Evolutionary conservation across 2,113 vertebrate genomes (phyloP), one percentile per base, ranked within the genome.

Genomic region (Pseudorhombus dupliciocellatus): DNA sequence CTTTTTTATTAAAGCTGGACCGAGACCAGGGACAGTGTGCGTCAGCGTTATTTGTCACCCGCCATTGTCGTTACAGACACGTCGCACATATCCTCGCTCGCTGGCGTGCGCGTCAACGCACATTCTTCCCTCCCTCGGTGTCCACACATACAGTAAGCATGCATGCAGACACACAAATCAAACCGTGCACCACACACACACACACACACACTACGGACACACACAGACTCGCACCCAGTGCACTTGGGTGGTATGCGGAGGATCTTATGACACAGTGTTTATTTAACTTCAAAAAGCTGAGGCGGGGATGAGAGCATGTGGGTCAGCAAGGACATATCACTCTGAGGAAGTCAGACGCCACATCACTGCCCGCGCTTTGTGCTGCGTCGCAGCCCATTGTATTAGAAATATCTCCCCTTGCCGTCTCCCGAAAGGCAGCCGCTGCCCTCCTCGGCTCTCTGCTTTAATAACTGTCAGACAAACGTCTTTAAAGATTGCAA

Each of bases 241-340:
- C 79, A 74, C 90, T 88, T 91, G 90, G 88, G 87, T 90, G 90
- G 88, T 84, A 89, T 82, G 66, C 62, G 68, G 83, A 80, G 71
- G 84, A 88, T 90, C 85, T 68, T 79, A 78, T 87, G 86, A 87
- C 88, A 88, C 71, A 68, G 54, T 90, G 84, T 91, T 90, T 89
- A 84, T 87, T 89, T 85, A 81, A 88, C 77, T 90, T 90, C 82
- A 89, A 84, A 89, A 87, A 82, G 81, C 78, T 60, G 79, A 84
- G 88, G 77, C 72, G 34, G 69, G 77, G 82, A 87, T 89, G 88
- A 88, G 80, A 89, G 76, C 81, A 72, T 80, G 58, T 67, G 69
- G 86, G 84, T 85, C 80, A 79, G 81, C 6, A 20, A 86, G 84
- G 84, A 90, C 90, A 78, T 74, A 84, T 91, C 81, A 81, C 56